These are phyloP conservation scores for Hippopotamyrus pictus DNA, from an alignment of 2,797 vertebrate species.

Conservation along the genomic window DNA sequence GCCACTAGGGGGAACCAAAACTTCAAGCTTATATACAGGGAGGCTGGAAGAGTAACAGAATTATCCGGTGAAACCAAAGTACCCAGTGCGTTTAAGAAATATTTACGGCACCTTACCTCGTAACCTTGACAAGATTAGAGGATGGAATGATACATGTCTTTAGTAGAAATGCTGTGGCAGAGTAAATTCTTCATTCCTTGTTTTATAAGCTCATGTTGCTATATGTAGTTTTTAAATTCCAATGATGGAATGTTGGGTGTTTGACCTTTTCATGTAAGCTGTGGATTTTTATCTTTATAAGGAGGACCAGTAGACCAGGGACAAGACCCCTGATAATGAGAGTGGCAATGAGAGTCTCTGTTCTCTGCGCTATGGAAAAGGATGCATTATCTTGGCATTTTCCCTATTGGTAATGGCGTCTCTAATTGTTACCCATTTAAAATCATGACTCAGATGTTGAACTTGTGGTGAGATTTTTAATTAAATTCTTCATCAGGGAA, in stretches of 20 bases:
- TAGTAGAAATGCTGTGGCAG: not conserved
- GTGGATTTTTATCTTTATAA: not conserved
- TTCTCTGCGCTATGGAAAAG: not conserved
- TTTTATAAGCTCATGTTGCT: not conserved
- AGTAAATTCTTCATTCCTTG: not conserved
- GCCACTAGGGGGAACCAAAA: slow-evolving; percentile 6
- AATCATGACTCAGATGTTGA: not conserved
- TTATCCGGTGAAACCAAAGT: not conserved
- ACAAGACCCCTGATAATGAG: not conserved
- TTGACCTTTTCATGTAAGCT: not conserved
- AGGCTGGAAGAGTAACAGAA: not conserved
- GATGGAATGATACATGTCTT: not conserved
- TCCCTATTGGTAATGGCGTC: not conserved
- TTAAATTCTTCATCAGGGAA: not conserved
- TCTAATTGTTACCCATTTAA: not conserved
- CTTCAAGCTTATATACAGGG: not conserved
- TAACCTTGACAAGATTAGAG: not conserved
- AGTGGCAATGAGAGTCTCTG: not conserved
- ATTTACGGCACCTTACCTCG: not conserved
- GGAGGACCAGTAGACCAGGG: not conserved
- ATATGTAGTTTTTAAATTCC: not conserved
- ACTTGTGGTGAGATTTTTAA: not conserved
- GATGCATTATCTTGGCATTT: not conserved
- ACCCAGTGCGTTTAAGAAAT: not conserved
- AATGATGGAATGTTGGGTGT: not conserved